Evolutionary conservation across 2,888 invertebrate genomes (phyloP).

Genomic region (Euplagia quadripunctaria): DNA sequence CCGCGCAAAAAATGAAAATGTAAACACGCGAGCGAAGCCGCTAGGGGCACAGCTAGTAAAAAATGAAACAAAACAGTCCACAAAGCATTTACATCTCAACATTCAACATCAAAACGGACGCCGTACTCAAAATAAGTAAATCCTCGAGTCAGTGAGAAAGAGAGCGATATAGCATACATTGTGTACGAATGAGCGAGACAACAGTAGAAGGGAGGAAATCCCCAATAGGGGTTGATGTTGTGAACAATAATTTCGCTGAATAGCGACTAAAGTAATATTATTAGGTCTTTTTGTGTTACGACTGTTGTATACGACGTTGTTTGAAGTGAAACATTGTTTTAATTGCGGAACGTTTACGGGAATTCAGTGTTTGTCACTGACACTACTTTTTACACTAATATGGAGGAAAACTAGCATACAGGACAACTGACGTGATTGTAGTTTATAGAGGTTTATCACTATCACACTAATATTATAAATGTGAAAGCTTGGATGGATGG

Average conservation of each 20-base stretch:
- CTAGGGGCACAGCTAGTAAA: background rate
- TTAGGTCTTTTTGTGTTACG: slow-evolving; percentile 47
- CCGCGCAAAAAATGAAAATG: too few relatives aligned
- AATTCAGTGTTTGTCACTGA: background rate
- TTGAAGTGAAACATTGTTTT: slow-evolving; percentile 42
- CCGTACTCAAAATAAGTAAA: slow-evolving; percentile 27
- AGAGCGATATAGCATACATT: slow-evolving; percentile 33
- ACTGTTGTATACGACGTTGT: slow-evolving; percentile 25
- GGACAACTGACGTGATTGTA: background rate
- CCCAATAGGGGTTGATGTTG: slow-evolving; percentile 58
- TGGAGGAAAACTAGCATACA: background rate
- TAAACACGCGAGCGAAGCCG: too few relatives aligned
- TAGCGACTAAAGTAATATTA: slow-evolving; percentile 56
- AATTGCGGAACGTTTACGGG: slow-evolving; percentile 24
- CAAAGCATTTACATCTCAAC: slow-evolving; percentile 22
- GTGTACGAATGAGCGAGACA: slow-evolving; percentile 40
- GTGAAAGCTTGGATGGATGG: too few relatives aligned
- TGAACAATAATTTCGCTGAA: slow-evolving; percentile 62
- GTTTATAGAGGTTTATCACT: too few relatives aligned
- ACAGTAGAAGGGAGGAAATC: slow-evolving; percentile 50
- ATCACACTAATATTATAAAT: too few relatives aligned
- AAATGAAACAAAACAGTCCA: background rate
- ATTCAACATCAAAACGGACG: slow-evolving; percentile 40
- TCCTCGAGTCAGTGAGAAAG: slow-evolving; percentile 39
- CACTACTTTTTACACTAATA: background rate